Percentiles rank a stretch among this genome's conserved stretches.
These are phyloP conservation scores for Rhagophthalmus giganteus DNA, from an alignment of 2,888 invertebrate species.

Conservation along the genomic window DNA sequence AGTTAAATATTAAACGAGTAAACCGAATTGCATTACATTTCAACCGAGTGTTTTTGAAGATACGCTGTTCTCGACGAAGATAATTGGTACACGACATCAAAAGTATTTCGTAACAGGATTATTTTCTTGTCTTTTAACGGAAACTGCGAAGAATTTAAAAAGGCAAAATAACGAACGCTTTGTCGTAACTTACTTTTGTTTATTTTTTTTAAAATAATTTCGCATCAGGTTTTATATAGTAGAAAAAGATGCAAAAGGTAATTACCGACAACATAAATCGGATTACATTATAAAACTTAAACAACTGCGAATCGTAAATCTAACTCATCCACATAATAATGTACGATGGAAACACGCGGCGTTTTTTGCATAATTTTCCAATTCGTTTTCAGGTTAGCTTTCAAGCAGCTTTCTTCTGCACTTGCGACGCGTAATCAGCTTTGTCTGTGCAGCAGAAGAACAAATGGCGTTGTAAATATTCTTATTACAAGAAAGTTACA, in stretches of 20 bases:
- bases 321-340: constrained; percentile 22
- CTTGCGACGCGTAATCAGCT: constrained; percentile 41
- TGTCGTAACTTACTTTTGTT: background rate
- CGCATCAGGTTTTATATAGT: no score
- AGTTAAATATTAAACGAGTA: constrained; percentile 18
- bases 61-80: constrained; percentile 18
- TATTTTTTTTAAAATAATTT: no score
- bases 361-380: constrained; percentile 41
- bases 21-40: constrained; percentile 21
- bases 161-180: background rate
- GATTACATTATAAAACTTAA: constrained; percentile 24
- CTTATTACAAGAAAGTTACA: constrained; percentile 49
- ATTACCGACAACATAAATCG: no score
- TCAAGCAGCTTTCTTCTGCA: constrained; percentile 32
- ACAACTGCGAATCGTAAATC: constrained; percentile 10
- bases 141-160: constrained; percentile 19
- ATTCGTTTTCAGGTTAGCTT: constrained; percentile 34
- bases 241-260: no score
- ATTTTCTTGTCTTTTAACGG: constrained; percentile 23
- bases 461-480: constrained; percentile 45
- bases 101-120: constrained; percentile 24
- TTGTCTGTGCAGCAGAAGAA: constrained; percentile 35
- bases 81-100: constrained; percentile 27
- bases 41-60: constrained; percentile 17
- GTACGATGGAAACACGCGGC: constrained; percentile 17